phyloP scores from a whole-genome alignment of 1,140 invertebrate species.

The Adelges cooleyi region DNA sequence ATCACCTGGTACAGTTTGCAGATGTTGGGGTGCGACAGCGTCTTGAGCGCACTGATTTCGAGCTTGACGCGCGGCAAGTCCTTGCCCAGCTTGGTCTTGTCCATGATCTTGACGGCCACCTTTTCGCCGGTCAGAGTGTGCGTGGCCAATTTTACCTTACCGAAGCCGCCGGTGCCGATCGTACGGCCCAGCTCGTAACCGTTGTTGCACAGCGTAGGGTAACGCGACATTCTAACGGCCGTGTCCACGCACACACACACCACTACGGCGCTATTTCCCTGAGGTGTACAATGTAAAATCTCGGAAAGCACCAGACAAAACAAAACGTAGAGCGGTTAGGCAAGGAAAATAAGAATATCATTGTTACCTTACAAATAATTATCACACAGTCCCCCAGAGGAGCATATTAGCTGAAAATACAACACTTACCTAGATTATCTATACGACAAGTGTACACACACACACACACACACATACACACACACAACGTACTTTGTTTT shows the following conservation, averaged over 20 bases:
- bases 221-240: conserved; percentile 2
- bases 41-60: conserved; percentile 71
- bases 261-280: background rate
- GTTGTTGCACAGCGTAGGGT: background rate
- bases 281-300: too few relatives aligned
- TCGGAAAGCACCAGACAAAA: background rate
- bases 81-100: conserved; percentile 58
- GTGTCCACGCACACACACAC: background rate
- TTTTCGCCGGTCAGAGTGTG: conserved; percentile 66
- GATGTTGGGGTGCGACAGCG: conserved; percentile 67
- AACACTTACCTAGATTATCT: too few relatives aligned
- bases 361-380: too few relatives aligned
- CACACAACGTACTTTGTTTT: too few relatives aligned
- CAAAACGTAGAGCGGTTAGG: conserved; percentile 1
- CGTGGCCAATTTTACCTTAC: conserved; percentile 66
- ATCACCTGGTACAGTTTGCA: conserved; percentile 74
- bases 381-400: too few relatives aligned
- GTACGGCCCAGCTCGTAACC: conserved; percentile 60
- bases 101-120: conserved; percentile 80
- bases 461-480: too few relatives aligned
- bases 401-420: too few relatives aligned
- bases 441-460: too few relatives aligned
- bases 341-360: too few relatives aligned
- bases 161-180: conserved; percentile 64
- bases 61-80: conserved; percentile 65